Base-by-base conservation (phyloP, 2,113 vertebrate genomes). In the Lipophrys pholis region DNA sequence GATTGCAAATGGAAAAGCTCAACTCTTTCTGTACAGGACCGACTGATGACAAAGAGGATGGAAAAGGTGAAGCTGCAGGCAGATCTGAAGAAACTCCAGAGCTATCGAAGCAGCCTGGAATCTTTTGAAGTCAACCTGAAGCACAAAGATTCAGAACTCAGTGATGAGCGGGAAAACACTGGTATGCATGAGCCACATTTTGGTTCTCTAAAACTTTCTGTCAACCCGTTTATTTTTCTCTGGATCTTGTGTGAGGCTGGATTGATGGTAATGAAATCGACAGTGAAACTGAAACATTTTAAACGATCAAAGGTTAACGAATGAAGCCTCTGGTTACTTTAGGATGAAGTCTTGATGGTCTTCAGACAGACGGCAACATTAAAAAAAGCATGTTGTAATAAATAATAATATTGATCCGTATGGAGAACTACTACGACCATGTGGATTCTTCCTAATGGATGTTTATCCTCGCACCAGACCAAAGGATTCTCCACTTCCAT, bases 71-170 rank as follows among this genome's bases (percentile, higher is more conserved):
- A 94, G 78, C 88, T 97, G 46, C 95, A 98, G 92, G 86, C 92
- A 30, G 97, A 99, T 57, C 91, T 97, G 38, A 95, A 97, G 86
- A 97, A 97, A 79, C 95, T 96, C 35, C 94, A 96, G 76, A 94
- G 91, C 58, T 99, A 96, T 78, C 87, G 91, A 53, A 86, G 87
- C 61, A 94, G 91, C 73, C 80, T 97, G 80, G 95, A 97, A 39
- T 91, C 94, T 39, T 96, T 95, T 66, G 89, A 93, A 88, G 69
- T 80, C 17, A 90, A 92, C 63, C 90, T 95, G 70, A 93, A 95
- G 68, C 93, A 94, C 86, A 97, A 96, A 76, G 66, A 84, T n/a
- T 81, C 90, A 51, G 90, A 89, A 40, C 64, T 95, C 17, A 91
- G 74, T 17, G 94, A 96, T 60, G 96, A 97, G 80, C 81, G 96